Evolutionary conservation across 2,113 vertebrate genomes (phyloP), one percentile per base, ranked within the genome.

Genomic region (Platycercus adscitus): DNA sequence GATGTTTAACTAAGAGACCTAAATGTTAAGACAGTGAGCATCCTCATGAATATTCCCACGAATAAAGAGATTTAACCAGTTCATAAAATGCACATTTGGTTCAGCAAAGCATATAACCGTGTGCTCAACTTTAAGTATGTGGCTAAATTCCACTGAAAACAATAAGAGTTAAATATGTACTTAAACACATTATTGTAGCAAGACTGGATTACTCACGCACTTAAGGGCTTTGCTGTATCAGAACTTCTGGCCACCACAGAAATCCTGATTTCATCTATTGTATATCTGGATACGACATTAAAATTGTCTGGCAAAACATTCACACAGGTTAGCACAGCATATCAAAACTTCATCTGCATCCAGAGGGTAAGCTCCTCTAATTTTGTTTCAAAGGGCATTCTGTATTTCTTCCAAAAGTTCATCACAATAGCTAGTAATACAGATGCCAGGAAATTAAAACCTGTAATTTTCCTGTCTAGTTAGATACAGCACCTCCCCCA

Each of bases 381-480:
- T 86, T 89, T 72, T 25, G 15, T 75, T 94, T 84, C 61, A 73
- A 86, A 88, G 25, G 39, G 6, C 26, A 43, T 7, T 35, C n/a
- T 83, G 10, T 21, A 37, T 71, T 60, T 76, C 23, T 91, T 93
- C 35, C 63, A 70, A 24, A 96, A 50, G 7, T 69, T 85, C 81
- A 50, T 90, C 84, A 63, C 37, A 79, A 78, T 66, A 70, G 3
- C 13, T 84, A 80, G 25, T 47, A 70, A 78, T 82, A 71, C 29
- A 81, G 60, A 76, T 53, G 47, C 15, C 66, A 94, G 84, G 82
- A 97, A 96, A 96, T 87, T 73, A 93, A 95, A 94, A 85, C 18
- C 29, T 78, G 39, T 53, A 80, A 44, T 86, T 87, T 93, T 91
- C 70, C 58, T 60, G 7, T 80, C 82, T 85, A 33, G 35, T 86